Base-by-base conservation (phyloP, 2,797 vertebrate species). In the Alcedo atthis region DNA sequence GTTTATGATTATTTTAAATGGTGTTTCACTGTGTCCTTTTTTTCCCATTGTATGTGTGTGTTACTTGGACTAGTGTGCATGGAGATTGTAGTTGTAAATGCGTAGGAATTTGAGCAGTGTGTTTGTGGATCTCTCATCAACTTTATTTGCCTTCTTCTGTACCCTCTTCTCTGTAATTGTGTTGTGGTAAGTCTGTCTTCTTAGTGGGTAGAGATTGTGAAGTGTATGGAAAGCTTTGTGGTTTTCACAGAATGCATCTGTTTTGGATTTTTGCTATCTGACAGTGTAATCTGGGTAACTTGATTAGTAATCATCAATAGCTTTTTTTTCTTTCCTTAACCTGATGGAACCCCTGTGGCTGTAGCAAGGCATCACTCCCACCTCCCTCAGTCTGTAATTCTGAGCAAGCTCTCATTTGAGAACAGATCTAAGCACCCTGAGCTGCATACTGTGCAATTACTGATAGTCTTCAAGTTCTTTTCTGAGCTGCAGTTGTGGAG, bases 401-500 rank as follows among this genome's bases (percentile, higher is more conserved):
- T 76, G 64, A 84, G 71, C 35, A 69, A 77, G 71, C 26, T 55
- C 28, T 25, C 1, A 0, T 64, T 22, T 58, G 37, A 83, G 51
- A 42, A 24, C 49, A 20, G 6, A 20, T 58, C 40, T 62, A 32
- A 81, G 35, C 20, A 82, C 25, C 8, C 67, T 48, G 61, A 49
- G 21, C 55, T 82, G 24, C 43, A 28, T 74, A 16, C 26, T 35
- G 16, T 74, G 35, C 42, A 46, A 32, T 89, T 80, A 76, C n/a
- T 62, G 77, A 73, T 69, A 59, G 32, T 59, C 55, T 51, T 75
- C 53, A 53, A 59, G 32, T 81, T 90, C 57, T 63, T 32, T 79
- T 94, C 66, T 57, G 42, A 86, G 68, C 85, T 92, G 71, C 74
- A 92, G 69, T 82, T 74, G 55, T 79, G 68, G 66, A 89, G 62